A percentile compares a stretch with the other conserved stretches of the same genome.
Conservation (phyloP, 2,888 invertebrate species). For the Celastrina argiolus region DNA sequence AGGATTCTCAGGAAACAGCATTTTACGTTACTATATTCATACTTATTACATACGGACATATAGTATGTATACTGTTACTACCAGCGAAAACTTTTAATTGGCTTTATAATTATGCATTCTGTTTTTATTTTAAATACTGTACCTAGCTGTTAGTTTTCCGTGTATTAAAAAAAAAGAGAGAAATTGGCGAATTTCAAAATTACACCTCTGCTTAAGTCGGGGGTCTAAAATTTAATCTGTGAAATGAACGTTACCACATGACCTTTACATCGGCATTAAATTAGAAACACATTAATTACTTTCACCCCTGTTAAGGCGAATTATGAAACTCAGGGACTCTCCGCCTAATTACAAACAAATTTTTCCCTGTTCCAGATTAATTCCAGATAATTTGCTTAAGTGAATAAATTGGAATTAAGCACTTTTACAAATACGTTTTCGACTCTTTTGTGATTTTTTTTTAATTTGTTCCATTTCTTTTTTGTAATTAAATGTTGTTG, state of each 20-base stretch:
- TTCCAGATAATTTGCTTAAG: conserved; percentile 17
- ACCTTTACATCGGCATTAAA: not conserved
- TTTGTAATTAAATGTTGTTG: not conserved
- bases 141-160: no score
- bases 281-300: conserved; percentile 6
- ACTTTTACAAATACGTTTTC: not conserved
- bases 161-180: no score
- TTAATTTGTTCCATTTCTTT: not conserved
- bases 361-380: conserved; percentile 30
- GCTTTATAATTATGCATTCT: no score
- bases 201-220: no score
- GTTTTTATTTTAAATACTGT: no score
- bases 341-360: conserved; percentile 31
- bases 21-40: no score
- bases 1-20: no score
- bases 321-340: not conserved
- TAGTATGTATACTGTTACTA: no score
- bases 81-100: no score
- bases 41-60: no score
- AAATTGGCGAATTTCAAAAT: no score
- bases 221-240: no score
- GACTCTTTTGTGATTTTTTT: not conserved
- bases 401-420: conserved; percentile 5
- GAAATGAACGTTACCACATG: not conserved
- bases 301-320: not conserved